Conservation (phyloP, 2,888 invertebrate genomes). For the Shargacucullia verbasci region DNA sequence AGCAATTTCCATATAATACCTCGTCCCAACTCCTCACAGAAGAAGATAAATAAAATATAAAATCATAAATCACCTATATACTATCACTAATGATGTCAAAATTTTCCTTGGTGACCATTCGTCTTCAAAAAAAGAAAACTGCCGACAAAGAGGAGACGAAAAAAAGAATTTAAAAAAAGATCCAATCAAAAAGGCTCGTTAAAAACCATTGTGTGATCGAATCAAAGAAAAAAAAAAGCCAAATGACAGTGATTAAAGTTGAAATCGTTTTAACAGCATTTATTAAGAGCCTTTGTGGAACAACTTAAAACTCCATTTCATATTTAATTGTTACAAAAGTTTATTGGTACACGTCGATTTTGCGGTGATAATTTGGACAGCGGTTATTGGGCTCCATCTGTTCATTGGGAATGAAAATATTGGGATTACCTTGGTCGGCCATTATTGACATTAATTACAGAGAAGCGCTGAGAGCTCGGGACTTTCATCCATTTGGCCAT, state of each 20-base stretch:
- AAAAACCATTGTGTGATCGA: constrained; percentile 34
- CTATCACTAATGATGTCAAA: neutral
- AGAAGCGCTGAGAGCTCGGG: no score
- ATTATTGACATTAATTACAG: neutral
- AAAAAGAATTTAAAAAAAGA: no score
- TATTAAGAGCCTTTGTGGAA: constrained; percentile 30
- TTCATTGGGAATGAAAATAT: neutral
- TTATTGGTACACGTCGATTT: constrained; percentile 5
- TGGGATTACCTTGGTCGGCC: neutral
- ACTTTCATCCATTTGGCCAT: no score
- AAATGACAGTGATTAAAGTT: constrained; percentile 23
- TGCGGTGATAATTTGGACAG: constrained; percentile 1
- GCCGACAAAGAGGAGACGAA: no score
- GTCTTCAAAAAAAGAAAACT: neutral
- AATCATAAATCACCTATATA: no score
- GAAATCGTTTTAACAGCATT: constrained; percentile 29
- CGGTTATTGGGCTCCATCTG: neutral
- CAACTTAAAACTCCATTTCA: constrained; percentile 13
- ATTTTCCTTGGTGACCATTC: neutral
- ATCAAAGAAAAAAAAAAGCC: constrained; percentile 32
- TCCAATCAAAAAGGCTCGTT: constrained; percentile 13
- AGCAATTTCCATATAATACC: no score
- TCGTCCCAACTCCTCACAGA: no score
- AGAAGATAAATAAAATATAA: no score
- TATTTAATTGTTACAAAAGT: constrained; percentile 3